Evolutionary conservation across 2,888 invertebrate genomes (phyloP), one percentile per base, ranked within the genome.

Genomic region (Antitype chi): DNA sequence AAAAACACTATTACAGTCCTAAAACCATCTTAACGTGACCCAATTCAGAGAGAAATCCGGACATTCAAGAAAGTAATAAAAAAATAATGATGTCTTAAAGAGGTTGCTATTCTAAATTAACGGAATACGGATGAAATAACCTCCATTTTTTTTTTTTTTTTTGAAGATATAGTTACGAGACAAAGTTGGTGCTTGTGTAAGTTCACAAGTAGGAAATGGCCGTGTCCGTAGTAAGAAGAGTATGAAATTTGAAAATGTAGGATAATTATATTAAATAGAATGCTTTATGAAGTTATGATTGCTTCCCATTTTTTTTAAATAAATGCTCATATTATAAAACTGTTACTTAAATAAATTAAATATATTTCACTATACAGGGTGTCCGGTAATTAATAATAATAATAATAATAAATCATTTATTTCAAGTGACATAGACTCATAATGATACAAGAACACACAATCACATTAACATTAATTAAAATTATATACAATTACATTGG

Each of bases 131-230:
- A 80, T 59, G 52, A 73, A 74, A 81, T 70, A 43, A 69, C 15
- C 13, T 25, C n/a, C 55, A 49, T 43, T 66, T 49, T 43, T 38
- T 17, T n/a, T 47, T 63, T 76, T 74, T 53, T 70, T 25, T 15
- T 28, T 71, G 72, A 62, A 76, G 80, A 84, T 79, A 66, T 81
- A 82, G 66, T 88, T 82, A 80, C 64, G 47, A 28, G 28, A 20
- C 43, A 68, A 84, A 87, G 66, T 87, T 87, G 75, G 70, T 59
- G 78, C 71, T 86, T 88, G 70, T 75, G 32, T 74, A 82, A 88
- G 82, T 88, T 88, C 71, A 59, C 60, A 69, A 82, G 74, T 69
- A 75, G 76, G 80, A 82, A 85, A 77, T 76, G 76, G 76, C 69
- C 69, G 66, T 80, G 70, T 82, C 72, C 60, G 75, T 28, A 8